Conservation (phyloP, 2,113 vertebrate species). For the Notiomystis cincta region DNA sequence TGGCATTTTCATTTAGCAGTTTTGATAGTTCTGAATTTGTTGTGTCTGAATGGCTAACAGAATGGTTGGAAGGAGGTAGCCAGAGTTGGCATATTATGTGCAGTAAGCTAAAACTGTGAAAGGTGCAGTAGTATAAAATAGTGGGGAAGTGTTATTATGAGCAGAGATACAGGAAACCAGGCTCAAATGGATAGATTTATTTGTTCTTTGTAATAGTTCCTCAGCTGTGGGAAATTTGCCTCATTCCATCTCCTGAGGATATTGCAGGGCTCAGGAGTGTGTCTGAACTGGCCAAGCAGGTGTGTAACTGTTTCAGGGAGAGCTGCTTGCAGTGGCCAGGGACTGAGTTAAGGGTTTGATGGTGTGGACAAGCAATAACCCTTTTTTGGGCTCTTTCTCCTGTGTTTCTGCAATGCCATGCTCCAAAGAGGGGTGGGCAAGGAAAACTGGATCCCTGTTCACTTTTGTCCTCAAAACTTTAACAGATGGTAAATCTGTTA, state of each 20-base stretch:
- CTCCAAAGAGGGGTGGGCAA: rapidly evolving
- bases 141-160: not conserved
- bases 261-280: not conserved
- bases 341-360: not conserved
- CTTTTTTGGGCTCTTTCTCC: not conserved
- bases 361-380: not conserved
- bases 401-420: not conserved
- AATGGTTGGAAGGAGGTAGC: not conserved
- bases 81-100: not conserved
- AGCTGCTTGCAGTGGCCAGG: not conserved
- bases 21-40: not conserved
- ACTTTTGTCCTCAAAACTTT: not conserved
- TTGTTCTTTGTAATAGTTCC: not conserved
- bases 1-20: not conserved
- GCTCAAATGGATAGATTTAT: not conserved
- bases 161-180: not conserved
- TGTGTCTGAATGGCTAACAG: not conserved
- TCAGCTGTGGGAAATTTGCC: not conserved
- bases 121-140: not conserved
- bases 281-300: rapidly evolving
- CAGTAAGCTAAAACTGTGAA: not conserved
- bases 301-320: not conserved
- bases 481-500: not conserved
- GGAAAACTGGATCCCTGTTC: not conserved
- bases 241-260: not conserved